phyloP scores from a whole-genome alignment of 2,888 invertebrate genomes.

The Leucophora obtusa region DNA sequence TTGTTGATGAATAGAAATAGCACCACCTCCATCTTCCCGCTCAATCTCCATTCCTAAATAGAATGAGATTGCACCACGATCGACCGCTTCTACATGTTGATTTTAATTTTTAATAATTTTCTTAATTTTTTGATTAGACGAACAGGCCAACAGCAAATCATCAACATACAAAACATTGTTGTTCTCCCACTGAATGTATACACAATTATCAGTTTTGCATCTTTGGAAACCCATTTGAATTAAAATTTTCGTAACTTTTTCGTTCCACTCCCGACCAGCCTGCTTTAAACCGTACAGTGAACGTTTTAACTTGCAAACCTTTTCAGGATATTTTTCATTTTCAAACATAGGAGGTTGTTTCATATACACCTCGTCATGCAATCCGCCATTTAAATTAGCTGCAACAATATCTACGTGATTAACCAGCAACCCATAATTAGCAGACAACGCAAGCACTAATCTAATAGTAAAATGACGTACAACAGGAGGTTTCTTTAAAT shows the following conservation, averaged over 20 bases:
- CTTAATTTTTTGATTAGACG: conserved; percentile 16
- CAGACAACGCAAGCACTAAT: not conserved
- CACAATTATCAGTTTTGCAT: conserved; percentile 39
- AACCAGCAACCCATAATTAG: not conserved
- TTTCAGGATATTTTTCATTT: conserved; percentile 24
- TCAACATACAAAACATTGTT: conserved; percentile 46
- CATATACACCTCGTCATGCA: conserved; percentile 44
- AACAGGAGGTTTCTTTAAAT: not conserved
- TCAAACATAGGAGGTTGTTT: conserved; percentile 33
- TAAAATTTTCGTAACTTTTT: conserved; percentile 45
- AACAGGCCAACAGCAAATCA: conserved; percentile 48
- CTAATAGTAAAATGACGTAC: not conserved
- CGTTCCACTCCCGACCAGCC: conserved; percentile 59
- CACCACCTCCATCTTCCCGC: conserved; percentile 46
- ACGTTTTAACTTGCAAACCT: not conserved
- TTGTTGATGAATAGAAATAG: conserved; percentile 43
- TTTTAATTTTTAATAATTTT: conserved; percentile 24
- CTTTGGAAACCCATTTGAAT: conserved; percentile 39
- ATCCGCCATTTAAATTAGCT: conserved; percentile 42
- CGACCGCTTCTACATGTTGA: conserved; percentile 34
- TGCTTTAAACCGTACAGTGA: conserved; percentile 51
- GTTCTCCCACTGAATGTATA: conserved; percentile 23
- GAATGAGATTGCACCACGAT: conserved; percentile 41
- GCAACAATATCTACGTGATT: conserved; percentile 4
- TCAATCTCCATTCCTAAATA: too few relatives aligned